Evolutionary conservation across 2,113 vertebrate species (phyloP).

Genomic region (Chlorodrepanis virens): DNA sequence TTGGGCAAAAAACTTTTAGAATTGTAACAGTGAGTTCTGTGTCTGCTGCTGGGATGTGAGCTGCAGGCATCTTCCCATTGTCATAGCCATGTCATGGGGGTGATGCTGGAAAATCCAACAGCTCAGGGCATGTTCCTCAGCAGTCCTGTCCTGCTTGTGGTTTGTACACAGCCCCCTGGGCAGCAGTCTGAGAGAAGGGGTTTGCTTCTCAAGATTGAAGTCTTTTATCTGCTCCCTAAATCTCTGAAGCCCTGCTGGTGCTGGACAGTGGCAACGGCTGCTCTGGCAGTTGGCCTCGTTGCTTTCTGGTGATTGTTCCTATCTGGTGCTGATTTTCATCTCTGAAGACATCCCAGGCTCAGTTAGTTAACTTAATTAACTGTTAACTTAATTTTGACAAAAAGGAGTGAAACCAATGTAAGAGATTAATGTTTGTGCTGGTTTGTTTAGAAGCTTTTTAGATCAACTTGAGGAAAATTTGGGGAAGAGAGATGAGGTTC

Average conservation of each 20-base stretch:
- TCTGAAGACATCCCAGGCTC: neutral
- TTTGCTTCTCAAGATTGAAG: neutral
- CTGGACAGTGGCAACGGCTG: neutral
- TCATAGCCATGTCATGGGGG: neutral
- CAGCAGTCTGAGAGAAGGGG: rapidly evolving
- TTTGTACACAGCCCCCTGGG: neutral
- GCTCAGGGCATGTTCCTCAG: neutral
- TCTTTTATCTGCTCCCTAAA: neutral
- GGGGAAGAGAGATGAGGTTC: neutral
- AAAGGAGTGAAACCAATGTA: neutral
- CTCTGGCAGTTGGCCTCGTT: neutral
- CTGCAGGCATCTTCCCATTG: neutral
- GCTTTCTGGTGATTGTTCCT: neutral
- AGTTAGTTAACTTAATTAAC: neutral
- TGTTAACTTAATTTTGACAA: neutral
- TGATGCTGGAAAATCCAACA: neutral
- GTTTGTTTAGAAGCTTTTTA: neutral
- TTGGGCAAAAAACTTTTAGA: neutral
- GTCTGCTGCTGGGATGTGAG: neutral
- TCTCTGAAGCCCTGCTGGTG: too few species aligned
- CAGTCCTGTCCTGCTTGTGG: neutral
- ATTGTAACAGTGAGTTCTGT: neutral
- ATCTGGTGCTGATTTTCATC: neutral
- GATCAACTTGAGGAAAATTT: neutral
- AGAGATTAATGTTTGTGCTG: neutral